Evolutionary conservation across 2,113 vertebrate genomes (phyloP).

Genomic region (Seriola aureovittata): DNA sequence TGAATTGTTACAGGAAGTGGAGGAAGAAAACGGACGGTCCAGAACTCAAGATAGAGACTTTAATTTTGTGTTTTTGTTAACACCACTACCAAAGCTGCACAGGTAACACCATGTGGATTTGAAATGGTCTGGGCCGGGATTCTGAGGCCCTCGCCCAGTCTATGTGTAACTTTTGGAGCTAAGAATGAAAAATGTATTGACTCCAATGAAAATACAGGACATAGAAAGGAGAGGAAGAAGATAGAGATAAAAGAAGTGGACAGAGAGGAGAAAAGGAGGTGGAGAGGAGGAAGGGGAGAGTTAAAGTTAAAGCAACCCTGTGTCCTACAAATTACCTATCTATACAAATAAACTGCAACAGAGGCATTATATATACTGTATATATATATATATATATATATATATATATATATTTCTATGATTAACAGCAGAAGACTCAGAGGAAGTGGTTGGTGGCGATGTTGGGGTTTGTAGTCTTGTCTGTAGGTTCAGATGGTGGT

Average conservation of each 20-base stretch:
- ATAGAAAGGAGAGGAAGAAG: background rate
- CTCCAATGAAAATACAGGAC: background rate
- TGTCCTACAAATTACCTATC: background rate
- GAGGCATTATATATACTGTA: too few species aligned
- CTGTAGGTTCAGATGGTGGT: too few species aligned
- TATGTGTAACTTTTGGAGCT: background rate
- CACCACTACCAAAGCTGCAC: background rate
- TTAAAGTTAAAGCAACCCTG: background rate
- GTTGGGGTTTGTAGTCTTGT: too few species aligned
- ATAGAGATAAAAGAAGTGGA: background rate
- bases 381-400: too few species aligned
- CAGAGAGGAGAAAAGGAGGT: background rate
- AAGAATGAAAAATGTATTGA: slow-evolving; percentile 25
- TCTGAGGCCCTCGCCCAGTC: background rate
- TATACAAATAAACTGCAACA: too few species aligned
- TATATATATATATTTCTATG: too few species aligned
- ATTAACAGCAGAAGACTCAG: too few species aligned
- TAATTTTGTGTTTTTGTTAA: background rate
- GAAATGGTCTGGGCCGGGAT: background rate
- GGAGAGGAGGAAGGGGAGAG: background rate
- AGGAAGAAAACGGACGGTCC: too few species aligned
- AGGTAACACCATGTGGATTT: background rate
- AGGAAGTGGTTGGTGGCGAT: too few species aligned
- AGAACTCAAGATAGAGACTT: background rate
- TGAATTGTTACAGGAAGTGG: too few species aligned